Conservation (phyloP, 2,797 vertebrate species). For the Ceryle rudis region DNA sequence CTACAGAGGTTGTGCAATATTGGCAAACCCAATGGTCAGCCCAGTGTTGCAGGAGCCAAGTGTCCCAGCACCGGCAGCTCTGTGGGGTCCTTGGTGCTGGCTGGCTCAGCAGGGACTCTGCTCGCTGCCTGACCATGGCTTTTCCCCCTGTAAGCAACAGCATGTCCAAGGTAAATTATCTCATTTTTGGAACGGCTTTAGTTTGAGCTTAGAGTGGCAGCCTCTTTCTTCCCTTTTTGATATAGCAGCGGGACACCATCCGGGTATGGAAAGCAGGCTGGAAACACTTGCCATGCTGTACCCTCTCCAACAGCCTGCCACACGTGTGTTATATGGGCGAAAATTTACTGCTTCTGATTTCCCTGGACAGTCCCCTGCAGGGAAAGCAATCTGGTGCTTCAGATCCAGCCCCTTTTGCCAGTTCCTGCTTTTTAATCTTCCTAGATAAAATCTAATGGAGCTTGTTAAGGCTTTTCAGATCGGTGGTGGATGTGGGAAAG, state of each 20-base stretch:
- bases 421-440: neutral
- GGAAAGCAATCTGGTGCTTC: neutral
- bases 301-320: neutral
- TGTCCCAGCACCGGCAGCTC: neutral
- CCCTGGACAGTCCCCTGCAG: neutral
- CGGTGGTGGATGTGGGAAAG: neutral
- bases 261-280: neutral
- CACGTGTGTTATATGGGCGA: accelerated
- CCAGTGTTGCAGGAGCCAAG: neutral
- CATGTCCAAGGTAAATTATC: constrained; percentile 13
- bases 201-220: neutral
- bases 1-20: neutral
- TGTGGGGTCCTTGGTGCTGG: neutral
- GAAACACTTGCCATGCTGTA: neutral
- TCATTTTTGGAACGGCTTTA: neutral
- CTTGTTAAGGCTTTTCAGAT: neutral
- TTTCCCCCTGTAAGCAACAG: constrained; percentile 22
- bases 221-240: neutral
- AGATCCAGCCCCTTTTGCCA: neutral
- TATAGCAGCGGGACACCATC: neutral
- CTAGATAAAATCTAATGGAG: neutral
- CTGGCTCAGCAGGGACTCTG: neutral
- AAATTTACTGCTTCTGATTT: neutral
- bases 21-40: neutral
- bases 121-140: neutral